Evolutionary conservation across 1,140 invertebrate species (phyloP).

Genomic region (Bombus polaris): DNA sequence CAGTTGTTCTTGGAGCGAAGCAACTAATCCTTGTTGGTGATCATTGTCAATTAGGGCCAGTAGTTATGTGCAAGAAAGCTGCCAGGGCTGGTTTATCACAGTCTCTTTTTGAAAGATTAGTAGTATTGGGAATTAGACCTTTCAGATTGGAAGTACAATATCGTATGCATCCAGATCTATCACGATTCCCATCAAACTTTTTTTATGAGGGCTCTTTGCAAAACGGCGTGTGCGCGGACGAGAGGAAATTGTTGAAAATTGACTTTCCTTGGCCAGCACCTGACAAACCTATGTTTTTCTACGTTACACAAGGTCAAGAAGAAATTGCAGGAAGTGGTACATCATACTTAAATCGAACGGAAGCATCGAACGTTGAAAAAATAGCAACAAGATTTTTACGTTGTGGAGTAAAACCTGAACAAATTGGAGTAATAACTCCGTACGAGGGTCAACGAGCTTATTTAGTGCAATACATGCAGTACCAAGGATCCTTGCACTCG

Average conservation of each 20-base stretch:
- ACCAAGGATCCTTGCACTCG: constrained; percentile 97
- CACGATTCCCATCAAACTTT: constrained; percentile 99
- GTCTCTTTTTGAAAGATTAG: constrained; percentile 98
- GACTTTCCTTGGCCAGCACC: constrained; percentile 99
- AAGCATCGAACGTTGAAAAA: constrained; percentile 99
- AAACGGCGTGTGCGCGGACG: constrained; percentile 98
- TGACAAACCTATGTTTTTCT: constrained; percentile 99
- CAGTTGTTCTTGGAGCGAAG: constrained; percentile 98
- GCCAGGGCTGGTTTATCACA: constrained; percentile 98
- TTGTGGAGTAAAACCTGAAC: constrained; percentile 97
- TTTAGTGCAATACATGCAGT: constrained; percentile 99
- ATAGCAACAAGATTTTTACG: constrained; percentile 96
- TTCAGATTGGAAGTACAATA: constrained; percentile 99
- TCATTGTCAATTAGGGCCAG: constrained; percentile 99
- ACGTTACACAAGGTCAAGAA: constrained; percentile 98
- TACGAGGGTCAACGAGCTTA: constrained; percentile 99
- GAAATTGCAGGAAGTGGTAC: constrained; percentile 99
- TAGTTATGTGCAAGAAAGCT: constrained; percentile 99
- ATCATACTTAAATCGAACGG: constrained; percentile 98
- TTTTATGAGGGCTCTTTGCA: constrained; percentile 99
- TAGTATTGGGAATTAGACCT: constrained; percentile 97
- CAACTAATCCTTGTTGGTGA: constrained; percentile 98
- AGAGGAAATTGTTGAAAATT: constrained; percentile 93
- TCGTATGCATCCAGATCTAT: constrained; percentile 98
- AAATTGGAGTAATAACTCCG: constrained; percentile 99